phyloP scores from a whole-genome alignment of 1,140 invertebrate genomes.

The Drosophila grimshawi region DNA sequence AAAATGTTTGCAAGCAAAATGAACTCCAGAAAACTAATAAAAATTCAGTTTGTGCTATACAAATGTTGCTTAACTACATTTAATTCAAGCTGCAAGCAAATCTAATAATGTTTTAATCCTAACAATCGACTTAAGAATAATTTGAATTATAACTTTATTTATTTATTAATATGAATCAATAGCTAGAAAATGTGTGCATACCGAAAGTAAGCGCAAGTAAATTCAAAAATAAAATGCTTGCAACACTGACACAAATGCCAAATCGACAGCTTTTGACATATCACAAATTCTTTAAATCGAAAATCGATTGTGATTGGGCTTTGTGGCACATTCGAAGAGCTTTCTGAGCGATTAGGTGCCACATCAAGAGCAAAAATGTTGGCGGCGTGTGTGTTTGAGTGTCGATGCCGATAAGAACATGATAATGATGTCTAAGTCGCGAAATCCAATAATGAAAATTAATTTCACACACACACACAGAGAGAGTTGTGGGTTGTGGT shows the following conservation, averaged over 20 bases:
- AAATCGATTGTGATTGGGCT: conserved; percentile 67
- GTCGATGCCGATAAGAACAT: conserved; percentile 66
- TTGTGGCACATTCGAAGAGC: conserved; percentile 44
- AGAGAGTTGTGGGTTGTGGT: not conserved
- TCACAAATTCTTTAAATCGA: conserved; percentile 28
- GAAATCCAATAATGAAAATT: conserved; percentile 81
- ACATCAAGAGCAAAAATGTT: conserved; percentile 46
- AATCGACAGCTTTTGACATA: conserved; percentile 15
- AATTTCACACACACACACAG: conserved; percentile 57
- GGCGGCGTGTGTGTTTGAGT: conserved; percentile 25
- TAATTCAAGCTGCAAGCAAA: no score
- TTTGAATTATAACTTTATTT: no score
- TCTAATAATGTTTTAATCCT: no score
- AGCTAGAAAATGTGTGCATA: no score
- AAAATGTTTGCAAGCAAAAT: no score
- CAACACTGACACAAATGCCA: conserved; percentile 13
- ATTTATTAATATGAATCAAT: no score
- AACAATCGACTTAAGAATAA: no score
- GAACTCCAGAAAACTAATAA: no score
- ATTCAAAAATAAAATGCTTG: not conserved
- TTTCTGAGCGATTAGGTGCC: conserved; percentile 71
- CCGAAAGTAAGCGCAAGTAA: not conserved
- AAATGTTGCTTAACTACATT: not conserved
- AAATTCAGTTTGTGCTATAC: no score
- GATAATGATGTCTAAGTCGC: conserved; percentile 80